Evolutionary conservation across 1,140 invertebrate genomes (phyloP).

Genomic region (Drosophila carrolli): DNA sequence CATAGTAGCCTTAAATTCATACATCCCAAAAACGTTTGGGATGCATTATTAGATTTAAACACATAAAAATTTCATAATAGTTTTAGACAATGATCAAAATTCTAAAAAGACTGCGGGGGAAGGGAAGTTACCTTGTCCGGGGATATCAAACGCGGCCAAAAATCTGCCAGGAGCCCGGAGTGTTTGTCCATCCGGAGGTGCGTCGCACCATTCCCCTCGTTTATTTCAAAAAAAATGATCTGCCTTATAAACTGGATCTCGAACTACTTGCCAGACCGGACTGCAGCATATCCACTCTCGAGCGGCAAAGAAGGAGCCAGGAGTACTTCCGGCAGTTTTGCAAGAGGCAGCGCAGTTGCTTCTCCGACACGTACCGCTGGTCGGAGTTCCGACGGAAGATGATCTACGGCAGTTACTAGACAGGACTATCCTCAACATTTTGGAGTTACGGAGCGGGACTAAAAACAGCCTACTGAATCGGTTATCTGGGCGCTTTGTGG

Average conservation of each 20-base stretch:
- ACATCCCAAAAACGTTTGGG: conserved; percentile 1
- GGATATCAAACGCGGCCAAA: not conserved
- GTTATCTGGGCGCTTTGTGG: not conserved
- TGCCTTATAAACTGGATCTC: not conserved
- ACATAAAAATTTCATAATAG: conserved; percentile 2
- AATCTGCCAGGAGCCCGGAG: not conserved
- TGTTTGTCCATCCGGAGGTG: conserved; percentile 24
- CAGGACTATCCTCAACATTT: not conserved
- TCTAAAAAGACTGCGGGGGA: not conserved
- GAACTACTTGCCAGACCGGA: not conserved
- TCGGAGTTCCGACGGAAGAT: conserved; percentile 37
- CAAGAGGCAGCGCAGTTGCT: not conserved
- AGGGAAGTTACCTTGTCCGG: not conserved
- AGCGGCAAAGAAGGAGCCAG: not conserved
- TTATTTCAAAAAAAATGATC: conserved; percentile 1
- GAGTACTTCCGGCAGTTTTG: not conserved
- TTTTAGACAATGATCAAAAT: conserved; percentile 5
- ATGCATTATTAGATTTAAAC: not conserved
- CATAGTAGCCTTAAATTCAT: not conserved
- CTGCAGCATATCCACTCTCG: not conserved
- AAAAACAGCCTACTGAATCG: too few relatives aligned
- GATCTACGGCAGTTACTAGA: conserved; percentile 29
- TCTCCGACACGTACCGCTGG: conserved; percentile 19
- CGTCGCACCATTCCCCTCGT: conserved; percentile 24
- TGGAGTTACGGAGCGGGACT: too few relatives aligned